Percentiles rank a stretch among this genome's conserved stretches.
Evolutionary conservation across 2,797 vertebrate genomes (phyloP).

Genomic region (Bovichtus variegatus): DNA sequence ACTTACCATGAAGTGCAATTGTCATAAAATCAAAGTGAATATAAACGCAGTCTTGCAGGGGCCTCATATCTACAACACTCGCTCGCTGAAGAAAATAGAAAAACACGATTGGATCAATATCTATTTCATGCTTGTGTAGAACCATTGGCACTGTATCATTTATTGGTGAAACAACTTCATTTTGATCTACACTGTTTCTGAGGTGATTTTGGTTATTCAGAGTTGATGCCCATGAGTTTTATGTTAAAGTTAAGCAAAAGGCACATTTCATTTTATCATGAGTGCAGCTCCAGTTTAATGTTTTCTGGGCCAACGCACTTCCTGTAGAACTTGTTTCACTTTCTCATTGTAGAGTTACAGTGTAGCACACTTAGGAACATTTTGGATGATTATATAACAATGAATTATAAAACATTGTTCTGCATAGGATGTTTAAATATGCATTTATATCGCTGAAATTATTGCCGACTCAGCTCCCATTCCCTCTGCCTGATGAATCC

Average conservation of each 20-base stretch:
- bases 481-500: slow-evolving; percentile 6
- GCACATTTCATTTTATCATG: slow-evolving; percentile 22
- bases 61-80: neutral
- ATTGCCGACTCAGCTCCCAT: neutral
- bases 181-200: slow-evolving; percentile 31
- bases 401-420: slow-evolving; percentile 11
- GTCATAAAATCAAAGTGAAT: slow-evolving; percentile 19
- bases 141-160: slow-evolving; percentile 39
- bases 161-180: slow-evolving; percentile 53
- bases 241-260: slow-evolving; percentile 14
- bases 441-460: neutral
- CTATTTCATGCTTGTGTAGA: slow-evolving; percentile 69
- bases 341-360: neutral
- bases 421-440: slow-evolving; percentile 22
- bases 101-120: slow-evolving; percentile 61
- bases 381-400: slow-evolving; percentile 18
- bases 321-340: slow-evolving; percentile 4
- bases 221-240: slow-evolving; percentile 31
- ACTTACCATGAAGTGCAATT: neutral
- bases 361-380: slow-evolving; percentile 1
- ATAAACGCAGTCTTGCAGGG: neutral
- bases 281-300: slow-evolving; percentile 19
- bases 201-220: slow-evolving; percentile 48
- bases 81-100: slow-evolving; percentile 28
- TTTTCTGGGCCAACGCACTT: slow-evolving; percentile 41